phyloP scores from a whole-genome alignment of 2,797 vertebrate genomes.

The Enteromius afrohamiltoni region DNA sequence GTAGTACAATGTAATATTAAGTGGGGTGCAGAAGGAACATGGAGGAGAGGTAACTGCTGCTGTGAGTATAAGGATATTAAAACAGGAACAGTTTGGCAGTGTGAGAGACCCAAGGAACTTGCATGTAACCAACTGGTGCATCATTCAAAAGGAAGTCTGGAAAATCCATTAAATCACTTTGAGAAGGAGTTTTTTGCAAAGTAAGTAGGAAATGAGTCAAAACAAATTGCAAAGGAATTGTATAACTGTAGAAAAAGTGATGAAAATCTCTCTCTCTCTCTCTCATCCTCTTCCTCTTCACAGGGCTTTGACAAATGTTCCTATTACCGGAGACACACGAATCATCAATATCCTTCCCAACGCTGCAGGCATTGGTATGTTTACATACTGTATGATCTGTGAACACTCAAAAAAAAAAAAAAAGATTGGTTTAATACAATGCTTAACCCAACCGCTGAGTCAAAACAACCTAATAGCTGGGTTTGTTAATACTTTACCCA shows the following conservation, averaged over 20 bases:
- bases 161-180: slow-evolving; percentile 72
- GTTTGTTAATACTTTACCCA: too few species aligned
- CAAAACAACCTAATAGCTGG: too few species aligned
- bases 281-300: too few species aligned
- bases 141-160: slow-evolving; percentile 78
- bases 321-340: slow-evolving; percentile 32
- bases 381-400: background rate
- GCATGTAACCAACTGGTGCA: slow-evolving; percentile 78
- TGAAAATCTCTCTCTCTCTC: background rate
- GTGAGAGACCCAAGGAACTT: slow-evolving; percentile 80
- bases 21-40: slow-evolving; percentile 59
- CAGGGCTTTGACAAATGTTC: slow-evolving; percentile 17
- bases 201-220: slow-evolving; percentile 8
- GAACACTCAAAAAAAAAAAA: too few species aligned
- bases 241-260: background rate
- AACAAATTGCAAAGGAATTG: background rate
- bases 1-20: slow-evolving; percentile 77
- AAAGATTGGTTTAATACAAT: too few species aligned
- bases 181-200: slow-evolving; percentile 52
- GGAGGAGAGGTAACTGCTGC: slow-evolving; percentile 70
- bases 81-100: slow-evolving; percentile 83
- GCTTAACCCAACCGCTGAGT: too few species aligned
- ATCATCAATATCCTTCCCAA: slow-evolving; percentile 29
- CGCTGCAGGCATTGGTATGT: slow-evolving; percentile 20
- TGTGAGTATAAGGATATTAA: slow-evolving; percentile 76